Conservation (phyloP, 2,888 invertebrate genomes). For the Eupeodes luniger region DNA sequence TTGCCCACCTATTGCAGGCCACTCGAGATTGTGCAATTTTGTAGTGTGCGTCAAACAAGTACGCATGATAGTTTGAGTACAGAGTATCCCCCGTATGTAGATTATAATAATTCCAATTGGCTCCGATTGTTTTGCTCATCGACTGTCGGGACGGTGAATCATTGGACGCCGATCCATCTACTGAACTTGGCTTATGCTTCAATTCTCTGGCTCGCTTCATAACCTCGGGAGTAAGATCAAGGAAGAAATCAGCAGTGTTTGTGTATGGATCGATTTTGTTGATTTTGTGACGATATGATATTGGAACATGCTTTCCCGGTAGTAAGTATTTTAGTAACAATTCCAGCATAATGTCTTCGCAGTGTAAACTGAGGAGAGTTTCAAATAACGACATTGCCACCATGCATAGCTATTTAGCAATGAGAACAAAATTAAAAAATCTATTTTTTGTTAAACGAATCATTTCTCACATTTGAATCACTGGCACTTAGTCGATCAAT, state of each 20-base stretch:
- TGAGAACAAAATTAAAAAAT: background rate
- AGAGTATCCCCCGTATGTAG: constrained; percentile 87
- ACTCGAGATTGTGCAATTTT: constrained; percentile 90
- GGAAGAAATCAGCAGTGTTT: constrained; percentile 90
- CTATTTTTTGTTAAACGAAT: background rate
- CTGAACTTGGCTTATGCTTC: constrained; percentile 79
- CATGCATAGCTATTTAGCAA: constrained; percentile 88
- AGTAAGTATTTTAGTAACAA: constrained; percentile 93
- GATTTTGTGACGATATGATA: constrained; percentile 90
- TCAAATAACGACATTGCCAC: constrained; percentile 96
- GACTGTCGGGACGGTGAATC: constrained; percentile 78
- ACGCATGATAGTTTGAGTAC: constrained; percentile 93
- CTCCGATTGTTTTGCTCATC: constrained; percentile 84
- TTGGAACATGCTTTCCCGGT: constrained; percentile 90
- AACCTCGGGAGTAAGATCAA: constrained; percentile 88
- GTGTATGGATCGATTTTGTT: constrained; percentile 90
- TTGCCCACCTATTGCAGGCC: constrained; percentile 92
- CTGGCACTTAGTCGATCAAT: constrained; percentile 90
- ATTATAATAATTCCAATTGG: constrained; percentile 86
- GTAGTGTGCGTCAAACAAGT: constrained; percentile 92
- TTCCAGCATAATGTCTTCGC: constrained; percentile 98
- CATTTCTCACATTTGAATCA: constrained; percentile 88
- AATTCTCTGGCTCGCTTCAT: constrained; percentile 83
- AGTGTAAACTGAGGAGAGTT: constrained; percentile 95
- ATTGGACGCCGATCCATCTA: constrained; percentile 49